Base-by-base conservation (phyloP, 2,888 invertebrate species). In the Amiota communis region DNA sequence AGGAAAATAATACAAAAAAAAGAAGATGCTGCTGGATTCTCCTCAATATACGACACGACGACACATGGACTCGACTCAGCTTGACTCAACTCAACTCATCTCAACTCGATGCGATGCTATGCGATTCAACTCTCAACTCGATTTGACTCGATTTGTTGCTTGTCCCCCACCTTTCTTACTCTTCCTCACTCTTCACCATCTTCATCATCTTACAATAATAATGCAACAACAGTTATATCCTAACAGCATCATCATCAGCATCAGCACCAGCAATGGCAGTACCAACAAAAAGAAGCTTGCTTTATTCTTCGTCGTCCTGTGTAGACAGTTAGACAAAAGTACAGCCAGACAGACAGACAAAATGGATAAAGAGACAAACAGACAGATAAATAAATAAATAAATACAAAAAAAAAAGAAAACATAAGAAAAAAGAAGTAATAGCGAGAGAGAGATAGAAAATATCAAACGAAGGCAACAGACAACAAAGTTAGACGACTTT, bases 281-380 rank as follows among this genome's bases (percentile, higher is more conserved):
- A 36, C 6, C 36, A 36, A 6, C 2, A 36, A 6, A 36, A 36
- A 36, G 36, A 36, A 36, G 36, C 6, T 36, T 36, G 36, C 36
- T 36, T 36, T 36, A 36, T 36, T 36, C 36, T 36, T 36, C 36
- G 36, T 15, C 2, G 59, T 59, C 59, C 59, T 20, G 20, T 13
- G n/a, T n/a, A 63, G 63, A 63, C 63, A 63, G 63, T 2, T 46
- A 13, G 17, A 36, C 64, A 64, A 36, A 36, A 64, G n/a, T n/a
- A n/a, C n/a, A n/a, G n/a, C n/a, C n/a, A 63, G 63, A 63, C 63
- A 63, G 63, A 17, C 13, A 13, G 17, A 36, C 64, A 64, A 36
- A 36, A 64, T 36, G 13, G 64, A 15, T 17, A 11, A 17, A 59
- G 11, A 59, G 20, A 15, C 57, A 11, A 17, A 59, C 20, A 59